Percentiles rank a stretch among this genome's conserved stretches.
Evolutionary conservation across 2,797 vertebrate species (phyloP).

Genomic region (Babyrousa celebensis): DNA sequence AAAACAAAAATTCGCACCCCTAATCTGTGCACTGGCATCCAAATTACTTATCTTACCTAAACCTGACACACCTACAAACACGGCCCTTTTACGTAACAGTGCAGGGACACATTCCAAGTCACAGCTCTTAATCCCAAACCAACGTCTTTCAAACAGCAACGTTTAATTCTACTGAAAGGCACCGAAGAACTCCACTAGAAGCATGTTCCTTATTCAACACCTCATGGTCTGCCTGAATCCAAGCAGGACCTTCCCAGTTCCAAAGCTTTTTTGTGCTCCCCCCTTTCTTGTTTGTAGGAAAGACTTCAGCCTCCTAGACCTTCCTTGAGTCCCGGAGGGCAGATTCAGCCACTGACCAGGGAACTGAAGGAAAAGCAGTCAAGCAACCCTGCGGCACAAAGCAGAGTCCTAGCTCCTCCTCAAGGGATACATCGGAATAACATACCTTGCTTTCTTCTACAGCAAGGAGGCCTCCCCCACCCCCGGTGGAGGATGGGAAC

Average conservation of each 20-base stretch:
- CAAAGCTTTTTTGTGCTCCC: background rate
- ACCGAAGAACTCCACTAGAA: background rate
- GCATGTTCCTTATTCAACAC: background rate
- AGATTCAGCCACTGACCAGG: background rate
- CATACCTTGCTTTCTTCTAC: background rate
- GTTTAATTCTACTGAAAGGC: slow-evolving; percentile 21
- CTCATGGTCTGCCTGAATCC: background rate
- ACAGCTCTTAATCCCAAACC: slow-evolving; percentile 8
- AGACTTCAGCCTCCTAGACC: background rate
- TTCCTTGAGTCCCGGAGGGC: background rate
- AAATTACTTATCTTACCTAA: slow-evolving; percentile 18
- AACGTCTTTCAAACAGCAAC: background rate
- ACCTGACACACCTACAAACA: background rate
- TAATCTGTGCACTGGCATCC: background rate
- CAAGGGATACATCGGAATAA: background rate
- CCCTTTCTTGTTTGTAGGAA: background rate
- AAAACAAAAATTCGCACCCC: background rate
- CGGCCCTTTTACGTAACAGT: background rate
- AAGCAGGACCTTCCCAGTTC: background rate
- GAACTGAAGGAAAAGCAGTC: background rate
- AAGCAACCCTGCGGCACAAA: background rate
- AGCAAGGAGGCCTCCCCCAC: background rate
- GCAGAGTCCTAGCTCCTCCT: background rate
- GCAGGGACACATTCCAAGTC: slow-evolving; percentile 15
- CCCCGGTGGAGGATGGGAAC: background rate